phyloP scores from a whole-genome alignment of 2,888 invertebrate genomes.

The Siphlonurus alternatus region DNA sequence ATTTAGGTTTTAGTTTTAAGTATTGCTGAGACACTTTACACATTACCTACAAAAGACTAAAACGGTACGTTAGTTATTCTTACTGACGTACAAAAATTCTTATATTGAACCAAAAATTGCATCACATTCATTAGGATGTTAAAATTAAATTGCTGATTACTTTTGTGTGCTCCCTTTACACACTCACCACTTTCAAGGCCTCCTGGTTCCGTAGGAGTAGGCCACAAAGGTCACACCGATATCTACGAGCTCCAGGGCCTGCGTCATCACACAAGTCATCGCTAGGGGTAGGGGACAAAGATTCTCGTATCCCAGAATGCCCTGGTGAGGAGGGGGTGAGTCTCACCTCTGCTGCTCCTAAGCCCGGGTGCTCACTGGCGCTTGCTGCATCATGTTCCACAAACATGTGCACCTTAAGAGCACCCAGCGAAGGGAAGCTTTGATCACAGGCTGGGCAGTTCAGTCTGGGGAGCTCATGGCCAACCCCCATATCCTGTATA shows the following conservation, averaged over 20 bases:
- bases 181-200: slow-evolving; percentile 15
- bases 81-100: too few relatives aligned
- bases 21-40: too few relatives aligned
- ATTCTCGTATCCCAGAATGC: not conserved
- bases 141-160: too few relatives aligned
- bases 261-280: not conserved
- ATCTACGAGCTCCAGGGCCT: not conserved
- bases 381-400: slow-evolving; percentile 16
- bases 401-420: slow-evolving; percentile 20
- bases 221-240: slow-evolving; percentile 16
- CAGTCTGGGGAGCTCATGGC: not conserved
- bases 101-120: too few relatives aligned
- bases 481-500: not conserved
- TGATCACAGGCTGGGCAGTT: slow-evolving; percentile 18
- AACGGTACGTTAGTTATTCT: too few relatives aligned
- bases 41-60: too few relatives aligned
- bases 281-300: not conserved
- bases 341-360: slow-evolving; percentile 2
- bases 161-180: too few relatives aligned
- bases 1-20: too few relatives aligned
- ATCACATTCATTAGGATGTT: too few relatives aligned
- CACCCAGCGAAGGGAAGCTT: slow-evolving; percentile 18
- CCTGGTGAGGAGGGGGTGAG: not conserved
- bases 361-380: not conserved
- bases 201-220: slow-evolving; percentile 14